Base-by-base conservation (phyloP, 2,888 invertebrate species). In the Molorchus minor region DNA sequence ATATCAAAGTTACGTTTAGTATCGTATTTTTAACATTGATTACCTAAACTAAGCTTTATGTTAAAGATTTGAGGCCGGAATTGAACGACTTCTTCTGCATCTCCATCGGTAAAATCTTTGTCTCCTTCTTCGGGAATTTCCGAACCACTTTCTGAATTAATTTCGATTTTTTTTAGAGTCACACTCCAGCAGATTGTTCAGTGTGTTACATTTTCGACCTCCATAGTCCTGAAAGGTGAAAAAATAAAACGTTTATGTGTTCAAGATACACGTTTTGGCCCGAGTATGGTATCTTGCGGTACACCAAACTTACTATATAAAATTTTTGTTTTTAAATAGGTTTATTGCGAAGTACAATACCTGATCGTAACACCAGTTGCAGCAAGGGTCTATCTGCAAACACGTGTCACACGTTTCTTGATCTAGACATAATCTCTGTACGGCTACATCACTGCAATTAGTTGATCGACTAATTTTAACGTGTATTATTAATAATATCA, bases 51-150 rank as follows among this genome's bases (percentile, higher is more conserved):
- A 25, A 91, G 78, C 52, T 84, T 84, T 0, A 90, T 72, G 29
- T 81, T 82, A 16, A 87, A 79, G 64, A 77, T 83, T 77, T 91
- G 90, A 1, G 89, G 90, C 67, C 83, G 85, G 44, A 91, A 85
- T 76, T 91, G 91, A n/a, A 67, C 46, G 8, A 66, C 59, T 29
- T 59, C 53, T 7, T 56, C 46, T 12, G 61, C 47, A 43, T 88
- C 83, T 2, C 86, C 84, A 52, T 67, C 64, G 12, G 82, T 79
- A 35, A 82, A 81, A 5, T 79, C 73, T 36, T 77, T 80, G 47
- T 80, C 80, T 0, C 80, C 70, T 57, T 83, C 84, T 15, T 87
- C 84, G 16, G 57, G 44, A 47, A 58, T 35, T 38, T 51, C 35
- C 10, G 12, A 30, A 0, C 43, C 51, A 16, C 16, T 40, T 0